Conservation (phyloP, 2,113 vertebrate genomes). For the Lamprologus ornatipinnis region DNA sequence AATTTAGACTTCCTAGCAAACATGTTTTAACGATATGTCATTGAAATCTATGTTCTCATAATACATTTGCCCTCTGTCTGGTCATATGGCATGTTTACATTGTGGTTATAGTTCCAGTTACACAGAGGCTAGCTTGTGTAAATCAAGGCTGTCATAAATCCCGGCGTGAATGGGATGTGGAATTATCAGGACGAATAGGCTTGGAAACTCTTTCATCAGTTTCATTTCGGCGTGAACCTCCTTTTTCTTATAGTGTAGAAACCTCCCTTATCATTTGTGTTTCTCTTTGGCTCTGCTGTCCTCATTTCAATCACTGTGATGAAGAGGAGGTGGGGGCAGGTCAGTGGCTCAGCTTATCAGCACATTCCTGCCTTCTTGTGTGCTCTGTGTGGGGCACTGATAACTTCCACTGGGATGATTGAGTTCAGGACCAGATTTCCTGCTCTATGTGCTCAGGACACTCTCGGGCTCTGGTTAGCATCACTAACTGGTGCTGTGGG, state of each 20-base stretch:
- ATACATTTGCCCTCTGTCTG: not conserved
- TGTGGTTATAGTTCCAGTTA: not conserved
- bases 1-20: not conserved
- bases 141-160: constrained; percentile 35
- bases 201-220: constrained; percentile 18
- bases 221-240: constrained; percentile 19
- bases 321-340: constrained; percentile 39
- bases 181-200: constrained; percentile 27
- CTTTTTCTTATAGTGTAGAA: constrained; percentile 7
- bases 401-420: constrained; percentile 55
- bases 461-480: constrained; percentile 30
- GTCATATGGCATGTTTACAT: not conserved
- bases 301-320: constrained; percentile 42
- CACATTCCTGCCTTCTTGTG: constrained; percentile 61
- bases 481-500: not conserved
- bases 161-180: not conserved
- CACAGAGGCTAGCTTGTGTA: not conserved
- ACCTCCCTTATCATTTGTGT: constrained; percentile 29
- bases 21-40: not conserved
- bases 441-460: constrained; percentile 13
- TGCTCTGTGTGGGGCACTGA: constrained; percentile 51
- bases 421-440: constrained; percentile 46
- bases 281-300: constrained; percentile 29
- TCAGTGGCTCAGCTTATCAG: constrained; percentile 63
- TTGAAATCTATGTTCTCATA: not conserved